Conservation (phyloP, 2,797 vertebrate genomes). For the Rhinatrema bivittatum region DNA sequence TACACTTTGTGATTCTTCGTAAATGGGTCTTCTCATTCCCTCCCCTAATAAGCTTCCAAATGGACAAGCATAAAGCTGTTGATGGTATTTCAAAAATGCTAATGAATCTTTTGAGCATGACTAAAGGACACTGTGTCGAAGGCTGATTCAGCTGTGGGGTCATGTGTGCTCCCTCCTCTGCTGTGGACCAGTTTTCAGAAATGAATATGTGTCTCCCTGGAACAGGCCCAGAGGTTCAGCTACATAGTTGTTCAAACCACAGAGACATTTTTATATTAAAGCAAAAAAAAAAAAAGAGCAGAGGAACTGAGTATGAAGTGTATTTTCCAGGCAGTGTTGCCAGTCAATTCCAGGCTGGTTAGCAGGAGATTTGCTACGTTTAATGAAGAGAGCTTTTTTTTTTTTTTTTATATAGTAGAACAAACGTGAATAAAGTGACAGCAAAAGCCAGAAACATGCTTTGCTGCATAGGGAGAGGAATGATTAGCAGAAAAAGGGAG, state of each 20-base stretch:
- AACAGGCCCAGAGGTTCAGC: slow-evolving; percentile 1
- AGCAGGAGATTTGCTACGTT: neutral
- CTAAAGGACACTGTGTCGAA: no score
- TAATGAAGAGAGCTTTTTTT: neutral
- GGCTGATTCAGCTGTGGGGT: no score
- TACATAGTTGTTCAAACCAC: neutral
- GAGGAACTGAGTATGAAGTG: slow-evolving; percentile 3
- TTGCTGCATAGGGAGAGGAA: no score
- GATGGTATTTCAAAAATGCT: no score
- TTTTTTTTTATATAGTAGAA: neutral
- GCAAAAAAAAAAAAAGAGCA: slow-evolving; percentile 3
- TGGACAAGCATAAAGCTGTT: no score
- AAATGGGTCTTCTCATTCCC: no score
- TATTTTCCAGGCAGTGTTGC: slow-evolving; percentile 28
- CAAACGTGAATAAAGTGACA: no score
- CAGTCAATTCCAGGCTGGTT: slow-evolving; percentile 3
- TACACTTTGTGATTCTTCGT: no score
- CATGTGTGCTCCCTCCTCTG: fast-evolving
- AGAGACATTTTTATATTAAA: slow-evolving; percentile 15
- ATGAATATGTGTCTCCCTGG: neutral
- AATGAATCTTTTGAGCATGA: no score
- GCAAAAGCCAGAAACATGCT: no score
- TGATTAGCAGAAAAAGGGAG: no score
- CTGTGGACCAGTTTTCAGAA: fast-evolving
- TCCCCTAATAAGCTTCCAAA: no score